phyloP scores from a whole-genome alignment of 2,113 vertebrate species.

The Trematomus loennbergii region DNA sequence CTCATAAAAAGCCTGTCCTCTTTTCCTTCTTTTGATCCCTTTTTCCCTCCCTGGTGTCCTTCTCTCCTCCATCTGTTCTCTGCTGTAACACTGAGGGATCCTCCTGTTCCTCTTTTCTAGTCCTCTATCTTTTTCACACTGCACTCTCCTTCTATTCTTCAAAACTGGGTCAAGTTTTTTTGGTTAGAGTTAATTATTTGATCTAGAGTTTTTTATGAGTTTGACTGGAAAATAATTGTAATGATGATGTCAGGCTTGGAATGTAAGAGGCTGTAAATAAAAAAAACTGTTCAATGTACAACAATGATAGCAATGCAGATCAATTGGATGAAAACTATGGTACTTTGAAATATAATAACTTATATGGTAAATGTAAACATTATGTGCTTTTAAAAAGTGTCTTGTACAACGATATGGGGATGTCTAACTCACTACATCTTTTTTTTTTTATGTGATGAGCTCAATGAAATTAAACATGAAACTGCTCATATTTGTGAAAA shows the following conservation, averaged over 20 bases:
- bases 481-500: background rate
- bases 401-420: background rate
- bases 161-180: background rate
- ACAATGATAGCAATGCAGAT: background rate
- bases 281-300: background rate
- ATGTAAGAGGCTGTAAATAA: too few relatives aligned
- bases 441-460: too few relatives aligned
- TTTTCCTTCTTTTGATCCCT: slow-evolving; percentile 31
- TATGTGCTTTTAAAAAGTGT: background rate
- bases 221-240: background rate
- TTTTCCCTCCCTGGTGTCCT: background rate
- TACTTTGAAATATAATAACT: background rate
- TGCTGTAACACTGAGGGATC: slow-evolving; percentile 16
- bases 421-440: too few relatives aligned
- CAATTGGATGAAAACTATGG: background rate
- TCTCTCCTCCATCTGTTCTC: slow-evolving; percentile 47
- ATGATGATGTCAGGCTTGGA: background rate
- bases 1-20: slow-evolving; percentile 15
- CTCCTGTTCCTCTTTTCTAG: background rate
- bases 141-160: background rate
- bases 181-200: background rate
- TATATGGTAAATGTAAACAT: background rate
- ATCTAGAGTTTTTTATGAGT: slow-evolving; percentile 7
- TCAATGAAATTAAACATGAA: too few relatives aligned
- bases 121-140: background rate